phyloP scores from a whole-genome alignment of 2,888 invertebrate genomes.

The Himalopsyche anomala region DNA sequence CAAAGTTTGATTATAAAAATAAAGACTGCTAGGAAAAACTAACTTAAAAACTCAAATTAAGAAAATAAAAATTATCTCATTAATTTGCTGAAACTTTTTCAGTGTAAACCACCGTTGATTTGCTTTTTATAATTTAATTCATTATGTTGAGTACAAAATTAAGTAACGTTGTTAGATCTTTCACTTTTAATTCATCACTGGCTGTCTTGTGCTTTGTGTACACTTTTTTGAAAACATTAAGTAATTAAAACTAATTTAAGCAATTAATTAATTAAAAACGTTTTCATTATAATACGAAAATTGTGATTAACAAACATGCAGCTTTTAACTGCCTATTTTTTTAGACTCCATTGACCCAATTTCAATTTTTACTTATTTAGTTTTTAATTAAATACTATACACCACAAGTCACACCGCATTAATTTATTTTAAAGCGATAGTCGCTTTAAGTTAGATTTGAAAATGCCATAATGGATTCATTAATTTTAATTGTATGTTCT shows the following conservation, averaged over 20 bases:
- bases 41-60: no score
- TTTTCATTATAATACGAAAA: neutral
- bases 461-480: no score
- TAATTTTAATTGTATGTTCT: no score
- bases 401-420: no score
- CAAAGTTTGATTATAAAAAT: no score
- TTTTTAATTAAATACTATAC: no score
- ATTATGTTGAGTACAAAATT: slow-evolving; percentile 10
- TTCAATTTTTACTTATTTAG: neutral
- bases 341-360: neutral
- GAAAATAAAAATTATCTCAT: no score
- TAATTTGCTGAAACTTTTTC: no score
- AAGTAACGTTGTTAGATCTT: neutral
- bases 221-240: slow-evolving; percentile 2
- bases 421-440: no score
- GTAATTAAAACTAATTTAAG: neutral
- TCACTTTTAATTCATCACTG: neutral
- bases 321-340: neutral
- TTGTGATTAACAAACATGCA: neutral
- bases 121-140: neutral
- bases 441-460: no score
- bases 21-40: no score
- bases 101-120: neutral
- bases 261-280: neutral
- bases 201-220: neutral